Conservation (phyloP, 1,140 invertebrate genomes). For the Drosophila virilis region DNA sequence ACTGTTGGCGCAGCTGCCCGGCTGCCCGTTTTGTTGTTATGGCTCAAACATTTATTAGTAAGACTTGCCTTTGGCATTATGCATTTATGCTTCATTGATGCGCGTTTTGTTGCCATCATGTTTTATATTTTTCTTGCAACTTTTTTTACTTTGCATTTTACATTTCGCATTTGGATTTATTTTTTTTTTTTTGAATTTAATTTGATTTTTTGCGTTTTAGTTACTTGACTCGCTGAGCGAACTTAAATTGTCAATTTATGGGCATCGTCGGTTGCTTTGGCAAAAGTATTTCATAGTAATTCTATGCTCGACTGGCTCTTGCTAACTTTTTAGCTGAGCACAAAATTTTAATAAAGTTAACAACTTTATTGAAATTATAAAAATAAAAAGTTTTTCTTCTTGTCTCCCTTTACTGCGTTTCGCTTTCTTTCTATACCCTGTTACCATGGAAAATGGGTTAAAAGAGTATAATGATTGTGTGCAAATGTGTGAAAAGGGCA, state of each 20-base stretch:
- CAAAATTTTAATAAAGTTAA: slow-evolving; percentile 82
- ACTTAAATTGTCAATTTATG: slow-evolving; percentile 82
- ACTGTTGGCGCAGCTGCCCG: neutral
- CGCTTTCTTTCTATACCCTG: slow-evolving; percentile 3
- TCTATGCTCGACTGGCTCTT: slow-evolving; percentile 78
- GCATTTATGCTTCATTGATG: slow-evolving; percentile 80
- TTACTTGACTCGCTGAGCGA: slow-evolving; percentile 49
- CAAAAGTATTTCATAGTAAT: slow-evolving; percentile 81
- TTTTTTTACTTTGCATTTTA: slow-evolving; percentile 2
- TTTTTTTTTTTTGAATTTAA: too few species aligned
- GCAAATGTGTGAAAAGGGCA: too few species aligned
- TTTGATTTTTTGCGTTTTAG: slow-evolving; percentile 18
- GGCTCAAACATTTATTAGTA: slow-evolving; percentile 75
- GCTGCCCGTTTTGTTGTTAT: slow-evolving; percentile 45
- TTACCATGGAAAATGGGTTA: neutral
- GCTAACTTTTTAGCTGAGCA: slow-evolving; percentile 73
- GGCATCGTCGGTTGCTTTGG: slow-evolving; percentile 63
- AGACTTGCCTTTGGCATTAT: slow-evolving; percentile 72
- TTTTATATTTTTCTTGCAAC: slow-evolving; percentile 13
- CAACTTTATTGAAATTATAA: slow-evolving; percentile 80
- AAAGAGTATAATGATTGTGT: too few species aligned
- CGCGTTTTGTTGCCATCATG: slow-evolving; percentile 48
- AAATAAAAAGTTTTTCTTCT: slow-evolving; percentile 52
- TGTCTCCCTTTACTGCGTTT: slow-evolving; percentile 2
- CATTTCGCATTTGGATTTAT: neutral